Conservation (phyloP, 1,140 invertebrate species). For the Dysdera silvatica region DNA sequence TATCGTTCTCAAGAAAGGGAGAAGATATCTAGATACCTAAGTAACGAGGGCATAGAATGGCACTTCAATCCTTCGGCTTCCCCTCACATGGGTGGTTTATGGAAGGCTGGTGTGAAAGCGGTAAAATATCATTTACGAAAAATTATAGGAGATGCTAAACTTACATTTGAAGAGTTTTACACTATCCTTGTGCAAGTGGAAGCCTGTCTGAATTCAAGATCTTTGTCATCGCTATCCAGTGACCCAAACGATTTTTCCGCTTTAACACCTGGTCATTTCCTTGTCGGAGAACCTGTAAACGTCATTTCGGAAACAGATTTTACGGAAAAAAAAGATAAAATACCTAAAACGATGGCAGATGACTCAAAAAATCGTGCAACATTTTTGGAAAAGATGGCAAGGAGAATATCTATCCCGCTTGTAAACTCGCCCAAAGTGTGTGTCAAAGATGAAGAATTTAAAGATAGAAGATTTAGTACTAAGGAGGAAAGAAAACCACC, state of each 20-base stretch:
- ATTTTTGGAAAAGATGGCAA: conserved; percentile 17
- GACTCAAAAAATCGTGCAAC: conserved; percentile 4
- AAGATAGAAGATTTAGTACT: conserved; percentile 5
- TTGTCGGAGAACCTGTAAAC: conserved; percentile 10
- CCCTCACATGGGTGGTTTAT: conserved; percentile 40
- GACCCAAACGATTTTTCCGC: conserved; percentile 38
- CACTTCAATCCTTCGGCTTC: conserved; percentile 44
- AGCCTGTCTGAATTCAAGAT: conserved; percentile 39
- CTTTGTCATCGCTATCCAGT: conserved; percentile 34
- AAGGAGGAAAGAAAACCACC: background rate
- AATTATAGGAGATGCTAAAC: conserved; percentile 4
- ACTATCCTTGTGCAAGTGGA: conserved; percentile 38
- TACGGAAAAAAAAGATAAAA: background rate
- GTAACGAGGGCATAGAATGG: conserved; percentile 9
- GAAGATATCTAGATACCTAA: background rate
- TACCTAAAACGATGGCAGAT: conserved; percentile 11
- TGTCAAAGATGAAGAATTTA: background rate
- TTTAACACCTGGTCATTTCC: conserved; percentile 38
- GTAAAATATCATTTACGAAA: conserved; percentile 34
- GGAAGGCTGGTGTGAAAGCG: conserved; percentile 27
- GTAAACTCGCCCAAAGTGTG: conserved; percentile 17
- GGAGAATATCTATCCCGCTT: conserved; percentile 11
- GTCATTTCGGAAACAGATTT: background rate
- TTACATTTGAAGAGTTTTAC: conserved; percentile 36
- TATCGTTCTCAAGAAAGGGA: background rate